These are phyloP conservation scores for Corythoichthys intestinalis DNA, from an alignment of 2,113 vertebrate species.

Conservation along the genomic window DNA sequence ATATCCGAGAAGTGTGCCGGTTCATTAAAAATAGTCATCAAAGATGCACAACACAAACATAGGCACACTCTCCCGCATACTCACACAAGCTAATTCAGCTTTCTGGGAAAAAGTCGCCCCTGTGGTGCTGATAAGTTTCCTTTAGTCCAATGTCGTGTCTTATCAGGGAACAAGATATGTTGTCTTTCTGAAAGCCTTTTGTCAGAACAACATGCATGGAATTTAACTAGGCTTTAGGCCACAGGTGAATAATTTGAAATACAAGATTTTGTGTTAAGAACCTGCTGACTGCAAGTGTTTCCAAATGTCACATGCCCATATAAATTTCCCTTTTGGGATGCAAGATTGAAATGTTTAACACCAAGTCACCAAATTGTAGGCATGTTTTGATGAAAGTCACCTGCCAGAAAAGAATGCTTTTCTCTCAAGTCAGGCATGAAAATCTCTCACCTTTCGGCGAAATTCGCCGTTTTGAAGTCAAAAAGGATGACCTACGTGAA, in stretches of 20 bases:
- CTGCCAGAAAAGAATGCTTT: slow-evolving; percentile 55
- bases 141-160: slow-evolving; percentile 23
- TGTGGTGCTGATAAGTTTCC: slow-evolving; percentile 45
- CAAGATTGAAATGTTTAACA: slow-evolving; percentile 51
- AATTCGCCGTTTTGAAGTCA: no score
- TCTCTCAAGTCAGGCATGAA: slow-evolving; percentile 2
- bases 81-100: slow-evolving; percentile 43
- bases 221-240: slow-evolving; percentile 7
- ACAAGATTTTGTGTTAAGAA: slow-evolving; percentile 14
- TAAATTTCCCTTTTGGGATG: slow-evolving; percentile 56
- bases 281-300: slow-evolving; percentile 36
- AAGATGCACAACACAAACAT: slow-evolving; percentile 56
- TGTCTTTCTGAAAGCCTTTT: slow-evolving; percentile 18
- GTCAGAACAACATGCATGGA: slow-evolving; percentile 11
- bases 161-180: slow-evolving; percentile 12
- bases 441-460: no score
- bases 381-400: slow-evolving; percentile 59
- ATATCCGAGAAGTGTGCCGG: slow-evolving; percentile 66
- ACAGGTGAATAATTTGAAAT: background rate
- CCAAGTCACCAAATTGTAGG: slow-evolving; percentile 59
- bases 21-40: slow-evolving; percentile 82
- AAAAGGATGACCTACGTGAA: no score
- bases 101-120: slow-evolving; percentile 30
- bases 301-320: slow-evolving; percentile 57
- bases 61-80: slow-evolving; percentile 9